Conservation (phyloP, 1,140 invertebrate genomes). For the Antheraea pernyi region DNA sequence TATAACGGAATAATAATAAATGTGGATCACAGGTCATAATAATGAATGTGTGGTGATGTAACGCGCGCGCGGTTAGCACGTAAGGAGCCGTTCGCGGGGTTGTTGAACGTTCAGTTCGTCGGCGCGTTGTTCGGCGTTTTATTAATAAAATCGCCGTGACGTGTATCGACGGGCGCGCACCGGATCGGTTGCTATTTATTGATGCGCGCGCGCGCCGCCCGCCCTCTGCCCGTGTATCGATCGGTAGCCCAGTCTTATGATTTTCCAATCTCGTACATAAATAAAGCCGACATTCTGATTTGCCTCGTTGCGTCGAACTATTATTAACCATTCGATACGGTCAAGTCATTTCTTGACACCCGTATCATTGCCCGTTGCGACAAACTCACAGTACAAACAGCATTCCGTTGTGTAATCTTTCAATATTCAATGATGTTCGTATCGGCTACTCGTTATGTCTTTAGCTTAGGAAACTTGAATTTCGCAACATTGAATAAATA, state of each 20-base stretch:
- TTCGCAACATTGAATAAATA: background rate
- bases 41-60: slow-evolving; percentile 34
- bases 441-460: background rate
- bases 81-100: slow-evolving; percentile 50
- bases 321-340: slow-evolving; percentile 25
- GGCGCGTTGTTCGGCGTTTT: slow-evolving; percentile 54
- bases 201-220: slow-evolving; percentile 1
- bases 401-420: background rate
- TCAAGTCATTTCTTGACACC: slow-evolving; percentile 22
- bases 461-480: background rate
- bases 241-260: slow-evolving; percentile 22
- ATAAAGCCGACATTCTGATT: slow-evolving; percentile 18
- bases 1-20: background rate
- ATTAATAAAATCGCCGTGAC: slow-evolving; percentile 69
- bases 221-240: slow-evolving; percentile 36
- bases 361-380: slow-evolving; percentile 24
- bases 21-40: background rate
- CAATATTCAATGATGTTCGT: background rate
- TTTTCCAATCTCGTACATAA: slow-evolving; percentile 22
- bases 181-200: slow-evolving; percentile 15
- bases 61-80: slow-evolving; percentile 34
- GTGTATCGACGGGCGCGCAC: slow-evolving; percentile 56
- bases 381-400: slow-evolving; percentile 4
- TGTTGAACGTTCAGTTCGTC: slow-evolving; percentile 56
- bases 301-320: slow-evolving; percentile 12